Base-by-base conservation (phyloP, 2,113 vertebrate genomes). In the Cottus gobio region DNA sequence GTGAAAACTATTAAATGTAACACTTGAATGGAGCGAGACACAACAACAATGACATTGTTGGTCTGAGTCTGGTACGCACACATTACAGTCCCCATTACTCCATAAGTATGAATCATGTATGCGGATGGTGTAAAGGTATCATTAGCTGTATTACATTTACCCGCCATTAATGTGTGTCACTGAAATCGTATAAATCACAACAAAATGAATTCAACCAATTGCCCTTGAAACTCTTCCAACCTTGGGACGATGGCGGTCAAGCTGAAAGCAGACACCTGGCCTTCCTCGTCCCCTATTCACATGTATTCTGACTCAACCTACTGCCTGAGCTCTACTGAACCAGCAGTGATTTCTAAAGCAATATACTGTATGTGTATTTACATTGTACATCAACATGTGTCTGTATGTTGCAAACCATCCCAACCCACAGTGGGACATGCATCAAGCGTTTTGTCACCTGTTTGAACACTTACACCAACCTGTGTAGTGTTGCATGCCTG, bases 401-500 rank as follows among this genome's bases (percentile, higher is more conserved):
- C 7, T 8, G 16, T 37, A 44, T 44, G 42, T 4, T 4, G 37
- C 24, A 26, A 26, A 44, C 20, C 34, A 54, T 30, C 37, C 10
- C 9, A 72, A 60, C 37, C 39, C 36, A 39, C 37, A 37, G n/a
- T n/a, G 37, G 26, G 15, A 75, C 5, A 48, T 62, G 44, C 12
- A 72, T 9, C 1, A 12, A 28, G 54, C 5, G 26, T 54, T 34
- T 10, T 10, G 7, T 72, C 34, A 79, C 58, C 34, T 61, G 56
- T 24, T 20, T 42, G 22, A 52, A 22, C 36, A 57, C 39, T 62
- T 69, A 54, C 34, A 87, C 91, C 44, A 70, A 93, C 93, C 96
- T 93, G 96, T 93, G 75, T 97, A 97, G 89, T 97, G 96, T 85
- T 97, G 96, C 96, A 97, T 96, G 69, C 96, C 96, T 0, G 96